Evolutionary conservation across 2,888 invertebrate species (phyloP), one percentile per base, ranked within the genome.

Genomic region (Pristionchus fissidentatus): DNA sequence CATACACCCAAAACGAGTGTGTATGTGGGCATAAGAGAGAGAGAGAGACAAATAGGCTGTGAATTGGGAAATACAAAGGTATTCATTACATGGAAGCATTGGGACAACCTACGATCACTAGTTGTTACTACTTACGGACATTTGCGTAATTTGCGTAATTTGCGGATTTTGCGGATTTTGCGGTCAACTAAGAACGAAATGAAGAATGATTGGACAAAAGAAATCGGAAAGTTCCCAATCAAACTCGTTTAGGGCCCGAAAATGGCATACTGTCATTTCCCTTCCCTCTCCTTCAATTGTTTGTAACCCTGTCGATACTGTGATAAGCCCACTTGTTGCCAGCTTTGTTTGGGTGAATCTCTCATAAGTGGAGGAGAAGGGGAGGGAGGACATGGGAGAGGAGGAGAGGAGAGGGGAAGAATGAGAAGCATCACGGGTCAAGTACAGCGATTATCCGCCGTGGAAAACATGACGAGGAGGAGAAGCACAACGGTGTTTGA

Each of bases 261-360:
- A 70, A 70, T n/a, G n/a, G n/a, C n/a, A n/a, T n/a, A n/a, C n/a
- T n/a, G n/a, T n/a, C n/a, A n/a, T n/a, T n/a, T n/a, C n/a, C n/a
- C n/a, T n/a, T n/a, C n/a, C n/a, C n/a, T n/a, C n/a, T n/a, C n/a
- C n/a, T 38, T 41, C 41, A 43, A 38, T 52, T 62, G 3, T n/a
- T n/a, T 57, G 22, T 4, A n/a, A 22, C 8, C 66, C 13, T 1
- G 2, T n/a, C 35, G 15, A 35, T 5, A 10, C 38, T 70, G 41
- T 70, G 70, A 70, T 70, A 70, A 70, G 70, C n/a, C 70, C 41
- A 43, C 70, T 43, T 70, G 70, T 70, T 70, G 70, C n/a, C 41
- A 26, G 70, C n/a, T n/a, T 29, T 66, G 19, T 19, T 38, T 35
- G 0, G 22, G 13, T 70, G 70, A 15, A 41, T 70, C 38, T 3